phyloP scores from a whole-genome alignment of 1,140 invertebrate species.

The Rhopalosiphum maidis region DNA sequence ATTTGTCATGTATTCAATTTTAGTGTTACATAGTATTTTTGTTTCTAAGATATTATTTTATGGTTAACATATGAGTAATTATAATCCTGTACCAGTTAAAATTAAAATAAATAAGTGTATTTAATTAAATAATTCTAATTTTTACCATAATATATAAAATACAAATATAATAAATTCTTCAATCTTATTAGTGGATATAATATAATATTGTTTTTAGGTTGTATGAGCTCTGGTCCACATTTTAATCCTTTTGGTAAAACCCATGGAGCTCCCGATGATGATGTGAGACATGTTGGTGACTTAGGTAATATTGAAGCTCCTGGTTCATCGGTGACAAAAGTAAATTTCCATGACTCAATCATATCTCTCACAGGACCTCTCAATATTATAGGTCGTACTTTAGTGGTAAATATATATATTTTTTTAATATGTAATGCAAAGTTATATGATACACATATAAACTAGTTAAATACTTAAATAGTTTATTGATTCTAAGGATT shows the following conservation, averaged over 20 bases:
- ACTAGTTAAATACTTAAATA: no score
- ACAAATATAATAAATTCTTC: background rate
- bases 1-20: background rate
- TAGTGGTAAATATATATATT: slow-evolving; percentile 74
- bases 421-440: background rate
- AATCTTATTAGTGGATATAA: background rate
- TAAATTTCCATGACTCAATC: slow-evolving; percentile 77
- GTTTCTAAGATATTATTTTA: no score
- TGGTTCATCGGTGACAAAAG: slow-evolving; percentile 74
- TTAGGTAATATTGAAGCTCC: slow-evolving; percentile 86
- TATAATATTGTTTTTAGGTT: slow-evolving; percentile 69
- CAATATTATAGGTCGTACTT: slow-evolving; percentile 85
- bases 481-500: background rate
- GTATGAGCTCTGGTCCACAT: slow-evolving; percentile 92
- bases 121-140: background rate
- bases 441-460: no score
- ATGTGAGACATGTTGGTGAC: slow-evolving; percentile 86
- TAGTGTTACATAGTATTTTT: background rate
- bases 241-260: slow-evolving; percentile 89
- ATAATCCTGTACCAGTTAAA: background rate
- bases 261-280: slow-evolving; percentile 82
- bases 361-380: slow-evolving; percentile 78
- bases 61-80: background rate
- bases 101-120: no score
- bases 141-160: background rate